These are phyloP conservation scores for Camptogramma bilineatum DNA, from an alignment of 2,888 invertebrate species.

Conservation along the genomic window DNA sequence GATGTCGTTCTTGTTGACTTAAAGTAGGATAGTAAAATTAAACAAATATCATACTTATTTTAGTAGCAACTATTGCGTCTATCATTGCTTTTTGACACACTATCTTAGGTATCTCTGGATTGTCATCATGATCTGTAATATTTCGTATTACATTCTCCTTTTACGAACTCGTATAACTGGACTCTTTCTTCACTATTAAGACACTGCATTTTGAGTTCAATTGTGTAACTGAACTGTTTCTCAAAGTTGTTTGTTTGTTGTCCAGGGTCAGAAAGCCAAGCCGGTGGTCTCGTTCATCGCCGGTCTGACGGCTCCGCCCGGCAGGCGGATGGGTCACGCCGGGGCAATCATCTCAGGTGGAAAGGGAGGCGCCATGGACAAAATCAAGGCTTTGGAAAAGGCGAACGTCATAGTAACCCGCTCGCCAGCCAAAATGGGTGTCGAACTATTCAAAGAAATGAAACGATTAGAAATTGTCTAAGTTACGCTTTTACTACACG, in stretches of 20 bases:
- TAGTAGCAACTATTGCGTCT: background rate
- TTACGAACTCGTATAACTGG: background rate
- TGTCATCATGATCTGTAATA: background rate
- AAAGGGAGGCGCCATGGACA: slow-evolving; percentile 98
- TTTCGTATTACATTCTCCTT: background rate
- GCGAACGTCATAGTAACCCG: slow-evolving; percentile 97
- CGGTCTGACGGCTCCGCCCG: slow-evolving; percentile 98
- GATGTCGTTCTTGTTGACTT: background rate
- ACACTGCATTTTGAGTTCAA: background rate
- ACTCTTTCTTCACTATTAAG: background rate
- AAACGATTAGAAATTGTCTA: slow-evolving; percentile 89
- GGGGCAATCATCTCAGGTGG: slow-evolving; percentile 99
- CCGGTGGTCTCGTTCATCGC: slow-evolving; percentile 99
- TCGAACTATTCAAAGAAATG: slow-evolving; percentile 95
- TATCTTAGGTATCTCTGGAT: background rate
- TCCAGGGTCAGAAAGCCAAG: slow-evolving; percentile 94
- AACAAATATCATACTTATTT: no score
- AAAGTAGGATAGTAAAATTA: no score
- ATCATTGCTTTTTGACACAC: background rate
- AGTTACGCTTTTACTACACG: slow-evolving; percentile 41
- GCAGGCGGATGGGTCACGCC: slow-evolving; percentile 99
- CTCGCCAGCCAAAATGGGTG: slow-evolving; percentile 98
- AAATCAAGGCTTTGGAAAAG: slow-evolving; percentile 96
- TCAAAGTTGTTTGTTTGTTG: slow-evolving; percentile 39
- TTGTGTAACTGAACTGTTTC: background rate